A percentile compares a stretch with the other conserved stretches of the same genome.
These are phyloP conservation scores for Tanytarsus gracilentus DNA, from an alignment of 2,888 invertebrate species.

Conservation along the genomic window DNA sequence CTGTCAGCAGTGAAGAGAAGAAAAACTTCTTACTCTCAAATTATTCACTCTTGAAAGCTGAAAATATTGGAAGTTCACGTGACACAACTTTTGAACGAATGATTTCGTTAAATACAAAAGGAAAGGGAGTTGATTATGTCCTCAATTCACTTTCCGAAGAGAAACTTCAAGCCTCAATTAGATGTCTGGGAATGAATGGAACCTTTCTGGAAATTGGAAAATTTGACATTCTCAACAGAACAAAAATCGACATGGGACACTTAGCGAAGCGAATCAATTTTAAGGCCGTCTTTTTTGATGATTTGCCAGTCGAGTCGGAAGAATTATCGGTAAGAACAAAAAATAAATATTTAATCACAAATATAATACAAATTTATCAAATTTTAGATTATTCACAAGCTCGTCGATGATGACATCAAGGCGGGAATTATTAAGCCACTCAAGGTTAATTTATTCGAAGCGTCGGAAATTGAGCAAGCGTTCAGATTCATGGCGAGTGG, in stretches of 20 bases:
- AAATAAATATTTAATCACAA: background rate
- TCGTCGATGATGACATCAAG: constrained; percentile 54
- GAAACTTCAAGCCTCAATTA: constrained; percentile 56
- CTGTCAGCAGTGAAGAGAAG: constrained; percentile 54
- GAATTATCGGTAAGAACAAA: constrained; percentile 41
- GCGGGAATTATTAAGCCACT: constrained; percentile 62
- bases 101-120: constrained; percentile 62
- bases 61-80: constrained; percentile 69
- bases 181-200: constrained; percentile 50
- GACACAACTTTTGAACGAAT: constrained; percentile 73
- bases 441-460: constrained; percentile 52
- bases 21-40: constrained; percentile 47
- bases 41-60: constrained; percentile 40
- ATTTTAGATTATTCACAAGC: constrained; percentile 42
- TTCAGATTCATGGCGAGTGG: constrained; percentile 57
- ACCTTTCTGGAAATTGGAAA: constrained; percentile 74
- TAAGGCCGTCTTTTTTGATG: constrained; percentile 49
- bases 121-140: constrained; percentile 74
- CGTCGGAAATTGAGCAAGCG: constrained; percentile 60
- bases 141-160: constrained; percentile 80
- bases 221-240: constrained; percentile 63
- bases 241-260: constrained; percentile 50
- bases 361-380: background rate
- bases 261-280: constrained; percentile 49
- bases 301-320: constrained; percentile 45